Base-by-base conservation (phyloP, 2,797 vertebrate genomes). In the Simalia tracyae region DNA sequence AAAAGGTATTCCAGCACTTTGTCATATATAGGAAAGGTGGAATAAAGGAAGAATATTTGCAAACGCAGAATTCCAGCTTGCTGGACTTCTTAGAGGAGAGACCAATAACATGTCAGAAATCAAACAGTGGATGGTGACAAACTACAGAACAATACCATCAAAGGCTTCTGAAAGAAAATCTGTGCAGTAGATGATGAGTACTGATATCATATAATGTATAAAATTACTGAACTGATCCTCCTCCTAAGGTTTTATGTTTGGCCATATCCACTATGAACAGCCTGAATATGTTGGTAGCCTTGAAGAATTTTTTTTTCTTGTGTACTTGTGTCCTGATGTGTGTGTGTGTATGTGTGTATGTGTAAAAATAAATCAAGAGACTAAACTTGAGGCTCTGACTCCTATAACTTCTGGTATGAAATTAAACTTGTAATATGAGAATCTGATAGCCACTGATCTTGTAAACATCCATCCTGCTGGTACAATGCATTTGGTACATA, bases 381-480 rank as follows among this genome's bases (percentile, higher is more conserved):
- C 24, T 28, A 88, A 85, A 57, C 11, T 59, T 84, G 31, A 54
- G 57, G 24, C 15, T 92, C 59, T 15, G 46, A 57, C 50, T 86
- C 57, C 36, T 89, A 2, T 3, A 42, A 31, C 1, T 68, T 85
- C n/a, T 57, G 10, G 28, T 50, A 60, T 31, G 57, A 86, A 72
- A 86, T 86, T 86, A 31, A 66, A 88, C 61, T 64, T 17, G 54
- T 36, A 17, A 66, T 54, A 5, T 89, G 90, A 15, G 46, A 36
- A 10, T 22, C 91, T 94, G 87, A n/a, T 31, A 90, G 5, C 4
- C 54, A 84, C 56, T 31, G 26, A 93, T 92, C 90, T 92, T 89
- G 87, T n/a, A 68, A 93, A 24, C 17, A 84, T 86, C 63, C 68
- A 22, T 15, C 46, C 88, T 90, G 15, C 87, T 1, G 3, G 87